Base-by-base conservation (phyloP, 2,113 vertebrate genomes). In the Lepisosteus osseus region DNA sequence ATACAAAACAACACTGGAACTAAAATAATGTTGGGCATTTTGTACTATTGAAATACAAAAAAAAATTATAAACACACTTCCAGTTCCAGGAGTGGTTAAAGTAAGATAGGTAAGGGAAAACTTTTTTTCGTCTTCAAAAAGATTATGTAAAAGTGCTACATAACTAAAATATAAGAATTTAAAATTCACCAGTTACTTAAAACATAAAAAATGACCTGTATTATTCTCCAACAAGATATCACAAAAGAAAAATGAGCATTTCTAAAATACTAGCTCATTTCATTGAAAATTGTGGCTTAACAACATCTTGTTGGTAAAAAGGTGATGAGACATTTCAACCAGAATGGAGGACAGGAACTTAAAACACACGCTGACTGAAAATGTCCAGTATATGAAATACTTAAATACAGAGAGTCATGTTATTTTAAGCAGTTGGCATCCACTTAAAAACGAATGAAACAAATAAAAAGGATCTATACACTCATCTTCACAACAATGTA, bases 371-470 rank as follows among this genome's bases (percentile, higher is more conserved):
- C 78, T 61, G 74, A 74, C 90, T 84, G 77, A 86, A 83, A 88
- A 87, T 86, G 89, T 84, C 91, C 84, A 90, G 89, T 93, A 87
- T 83, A 89, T 84, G 87, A 86, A 85, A 86, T 90, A 92, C 87
- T 69, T 67, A 91, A 90, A 88, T 88, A 91, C 88, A 87, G 82
- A 86, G 79, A 75, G 74, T 86, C 78, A 71, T 86, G 91, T 94
- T 88, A 86, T 94, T 89, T 88, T 86, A 95, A 96, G 93, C 94
- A 94, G 92, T 94, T 93, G 92, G 91, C 93, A 91, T 93, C 94
- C 93, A 96, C 92, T 92, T 89, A 93, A 87, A 91, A 91, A 93
- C 86, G 83, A 94, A 95, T 93, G 83, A 93, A 90, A 95, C 88
- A 92, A 94, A 94, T 89, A 87, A 93, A 84, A 92, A 77, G 84